Percentiles rank a stretch among this genome's conserved stretches.
Conservation (phyloP, 1,140 invertebrate genomes). For the Conus betulinus region DNA sequence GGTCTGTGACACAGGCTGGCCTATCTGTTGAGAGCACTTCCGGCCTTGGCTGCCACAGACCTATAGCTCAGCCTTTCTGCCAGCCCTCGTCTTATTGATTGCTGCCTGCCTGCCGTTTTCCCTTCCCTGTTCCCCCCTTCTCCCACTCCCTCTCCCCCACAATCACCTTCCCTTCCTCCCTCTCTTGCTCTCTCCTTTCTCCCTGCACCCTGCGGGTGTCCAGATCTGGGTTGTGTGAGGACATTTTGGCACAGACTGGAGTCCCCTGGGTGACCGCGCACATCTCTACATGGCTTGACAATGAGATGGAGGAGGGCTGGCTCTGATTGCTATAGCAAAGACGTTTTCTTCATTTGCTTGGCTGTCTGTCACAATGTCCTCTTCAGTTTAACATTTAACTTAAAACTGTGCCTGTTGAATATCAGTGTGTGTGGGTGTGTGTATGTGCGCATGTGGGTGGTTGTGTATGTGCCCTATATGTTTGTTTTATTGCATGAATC, state of each 20-base stretch:
- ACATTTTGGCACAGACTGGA: not conserved
- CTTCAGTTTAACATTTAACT: too few species aligned
- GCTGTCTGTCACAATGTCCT: not conserved
- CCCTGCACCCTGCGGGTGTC: not conserved
- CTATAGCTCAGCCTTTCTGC: constrained; percentile 6
- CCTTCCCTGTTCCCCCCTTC: not conserved
- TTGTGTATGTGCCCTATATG: not conserved
- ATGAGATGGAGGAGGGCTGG: not conserved
- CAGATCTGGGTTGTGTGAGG: not conserved
- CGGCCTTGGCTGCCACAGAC: not conserved
- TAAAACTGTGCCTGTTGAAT: too few species aligned
- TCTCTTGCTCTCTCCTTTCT: not conserved
- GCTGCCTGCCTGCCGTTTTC: not conserved
- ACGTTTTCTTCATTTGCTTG: not conserved
- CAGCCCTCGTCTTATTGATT: not conserved
- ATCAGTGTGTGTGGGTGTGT: not conserved
- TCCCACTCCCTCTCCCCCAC: not conserved
- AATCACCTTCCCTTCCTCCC: not conserved
- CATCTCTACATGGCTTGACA: not conserved
- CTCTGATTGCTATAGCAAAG: not conserved
- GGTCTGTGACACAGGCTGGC: constrained; percentile 5
- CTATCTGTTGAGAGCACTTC: constrained; percentile 10
- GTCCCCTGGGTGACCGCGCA: not conserved
- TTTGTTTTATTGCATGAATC: too few species aligned
- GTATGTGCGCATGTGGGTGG: not conserved